Evolutionary conservation across 2,797 vertebrate species (phyloP), one percentile per base, ranked within the genome.

Genomic region (Urosaurus nigricauda): DNA sequence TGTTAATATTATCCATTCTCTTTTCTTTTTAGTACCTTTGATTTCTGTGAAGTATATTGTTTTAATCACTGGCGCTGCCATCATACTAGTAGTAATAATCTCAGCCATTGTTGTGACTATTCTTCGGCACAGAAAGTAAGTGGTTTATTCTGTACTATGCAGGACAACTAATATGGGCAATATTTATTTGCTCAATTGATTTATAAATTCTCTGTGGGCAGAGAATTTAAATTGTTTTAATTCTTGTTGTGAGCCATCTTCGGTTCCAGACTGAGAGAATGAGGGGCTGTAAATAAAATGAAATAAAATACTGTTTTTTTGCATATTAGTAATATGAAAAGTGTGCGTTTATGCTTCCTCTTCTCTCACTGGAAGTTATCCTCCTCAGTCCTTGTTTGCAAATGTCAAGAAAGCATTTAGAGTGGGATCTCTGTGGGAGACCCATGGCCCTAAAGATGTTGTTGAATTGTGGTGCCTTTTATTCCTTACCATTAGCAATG

Each of bases 91-190:
- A 40, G 40, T 91, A 65, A 11, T 84, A 12, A 60, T 87, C 16
- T 7, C 63, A 24, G 9, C 19, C 32, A 12, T 84, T 71, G 81
- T 29, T 26, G 60, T 87, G 70, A 60, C 2, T 32, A 73, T 53
- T 75, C 70, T 82, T 92, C 81, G 71, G 87, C 3, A 0, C 29
- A 91, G 85, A 89, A 96, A 90, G 91, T 94, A 80, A 95, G 95
- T 89, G 81, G 32, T 79, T 58, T 29, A 56, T 75, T 77, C 29
- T 19, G 40, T 68, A 24, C 2, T 13, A 32, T 85, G 83, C 26
- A 21, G 24, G 12, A 40, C 6, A 37, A 79, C 70, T 47, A 35
- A 43, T 63, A 65, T 53, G 53, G 26, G 9, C 32, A 40, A 32
- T 82, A 68, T 29, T 47, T 63, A 26, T 53, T 51, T 16, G 24